phyloP scores from a whole-genome alignment of 2,113 vertebrate species.

The Ochotona curzoniae region DNA sequence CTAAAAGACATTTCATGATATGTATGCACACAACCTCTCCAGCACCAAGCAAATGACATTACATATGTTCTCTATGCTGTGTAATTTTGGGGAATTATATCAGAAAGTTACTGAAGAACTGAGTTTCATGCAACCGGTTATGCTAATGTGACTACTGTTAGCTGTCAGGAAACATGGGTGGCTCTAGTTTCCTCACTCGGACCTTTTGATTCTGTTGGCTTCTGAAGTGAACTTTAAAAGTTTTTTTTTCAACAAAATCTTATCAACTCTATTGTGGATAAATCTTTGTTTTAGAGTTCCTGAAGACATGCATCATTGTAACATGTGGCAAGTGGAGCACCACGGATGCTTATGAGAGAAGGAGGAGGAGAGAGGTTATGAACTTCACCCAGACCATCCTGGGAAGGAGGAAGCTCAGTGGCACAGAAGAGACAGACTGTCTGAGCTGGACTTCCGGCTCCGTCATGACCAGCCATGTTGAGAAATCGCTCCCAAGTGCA shows the following conservation, averaged over 20 bases:
- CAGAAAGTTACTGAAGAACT: neutral
- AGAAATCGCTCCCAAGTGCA: neutral
- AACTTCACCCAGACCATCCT: neutral
- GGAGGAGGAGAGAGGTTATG: neutral
- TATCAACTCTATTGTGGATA: neutral
- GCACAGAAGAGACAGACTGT: neutral
- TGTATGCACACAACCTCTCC: neutral
- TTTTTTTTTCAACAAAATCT: constrained; percentile 43
- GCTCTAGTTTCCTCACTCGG: neutral
- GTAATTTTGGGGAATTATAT: neutral
- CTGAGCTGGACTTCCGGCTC: neutral
- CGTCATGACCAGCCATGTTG: neutral
- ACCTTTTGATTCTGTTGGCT: constrained; percentile 22
- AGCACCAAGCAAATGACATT: constrained; percentile 12
- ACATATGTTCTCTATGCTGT: neutral
- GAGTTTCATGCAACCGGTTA: constrained; percentile 14
- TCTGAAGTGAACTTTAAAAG: constrained; percentile 1
- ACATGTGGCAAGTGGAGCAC: neutral
- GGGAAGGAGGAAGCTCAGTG: neutral
- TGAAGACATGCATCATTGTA: neutral
- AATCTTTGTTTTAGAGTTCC: neutral
- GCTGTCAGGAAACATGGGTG: neutral
- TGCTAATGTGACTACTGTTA: neutral
- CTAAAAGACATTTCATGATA: constrained; percentile 42
- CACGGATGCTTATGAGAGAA: neutral